Evolutionary conservation across 2,797 vertebrate species (phyloP), one percentile per base, ranked within the genome.

Genomic region (Antennarius maculatus): DNA sequence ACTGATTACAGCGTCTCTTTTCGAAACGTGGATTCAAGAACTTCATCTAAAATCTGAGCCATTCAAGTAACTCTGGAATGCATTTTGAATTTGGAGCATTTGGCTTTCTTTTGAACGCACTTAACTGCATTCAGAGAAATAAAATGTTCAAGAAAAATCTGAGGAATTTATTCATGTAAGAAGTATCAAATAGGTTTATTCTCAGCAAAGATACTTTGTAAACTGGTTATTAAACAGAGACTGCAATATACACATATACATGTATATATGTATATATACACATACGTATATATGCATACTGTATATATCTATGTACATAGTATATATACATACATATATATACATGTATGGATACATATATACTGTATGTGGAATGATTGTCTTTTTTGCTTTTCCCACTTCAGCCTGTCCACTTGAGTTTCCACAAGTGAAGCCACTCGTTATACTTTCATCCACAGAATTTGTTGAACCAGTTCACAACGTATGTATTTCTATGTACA

Each of bases 121-220:
- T 47, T 27, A 1, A 52, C 23, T 15, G 15, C 55, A 34, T 15
- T 60, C n/a, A 51, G 17, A 54, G 4, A 15, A 27, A 34, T 54
- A 17, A 48, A 47, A 29, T 55, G 13, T 18, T 53, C 49, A 7
- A 42, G 3, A 58, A 61, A 60, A 61, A 63, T 45, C 57, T 52
- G 50, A 70, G 54, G 51, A 80, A 37, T 2, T 23, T 64, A 23
- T 57, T 66, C 2, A 48, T 45, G 37, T 79, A 83, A 79, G 85
- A 83, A 79, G 80, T 84, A 88, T 37, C 68, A 87, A 87, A 86
- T 58, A 75, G 47, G 78, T 85, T 87, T 86, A 76, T 86, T 86
- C 83, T 75, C 63, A 83, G 60, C 76, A 82, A 67, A 78, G 72
- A 87, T 65, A 74, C 78, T 75, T 59, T 88, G 82, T 87, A 91